A percentile compares a stretch with the other conserved stretches of the same genome.
phyloP scores from a whole-genome alignment of 2,797 vertebrate species.

The Ctenopoma multispine region DNA sequence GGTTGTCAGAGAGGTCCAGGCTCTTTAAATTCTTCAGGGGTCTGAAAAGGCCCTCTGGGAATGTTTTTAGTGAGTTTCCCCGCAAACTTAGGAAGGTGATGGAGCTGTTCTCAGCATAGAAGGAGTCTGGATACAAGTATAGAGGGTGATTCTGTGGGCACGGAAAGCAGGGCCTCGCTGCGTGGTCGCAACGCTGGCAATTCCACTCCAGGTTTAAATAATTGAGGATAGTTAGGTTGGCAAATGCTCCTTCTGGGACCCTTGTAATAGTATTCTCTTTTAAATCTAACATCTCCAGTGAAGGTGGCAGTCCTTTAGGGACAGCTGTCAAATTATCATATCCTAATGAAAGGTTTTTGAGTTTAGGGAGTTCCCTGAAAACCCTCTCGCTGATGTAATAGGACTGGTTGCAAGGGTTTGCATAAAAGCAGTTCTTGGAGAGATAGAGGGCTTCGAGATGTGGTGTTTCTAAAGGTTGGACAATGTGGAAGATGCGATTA shows the following conservation, averaged over 20 bases:
- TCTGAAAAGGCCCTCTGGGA: constrained; percentile 79
- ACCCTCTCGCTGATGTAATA: constrained; percentile 78
- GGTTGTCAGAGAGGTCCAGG: constrained; percentile 86
- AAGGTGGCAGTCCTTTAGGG: constrained; percentile 82
- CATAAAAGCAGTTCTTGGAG: constrained; percentile 86
- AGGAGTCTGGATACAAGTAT: constrained; percentile 64
- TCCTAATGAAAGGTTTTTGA: constrained; percentile 82
- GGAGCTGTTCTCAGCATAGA: constrained; percentile 73
- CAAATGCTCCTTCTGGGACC: constrained; percentile 77
- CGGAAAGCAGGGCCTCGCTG: constrained; percentile 86
- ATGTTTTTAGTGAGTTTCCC: constrained; percentile 82
- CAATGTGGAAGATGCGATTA: constrained; percentile 83
- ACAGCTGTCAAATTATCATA: constrained; percentile 86
- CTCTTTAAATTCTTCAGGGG: constrained; percentile 63
- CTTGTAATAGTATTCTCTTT: constrained; percentile 85
- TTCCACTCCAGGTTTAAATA: constrained; percentile 87
- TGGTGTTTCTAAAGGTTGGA: constrained; percentile 67
- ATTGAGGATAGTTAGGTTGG: constrained; percentile 75
- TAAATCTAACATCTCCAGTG: constrained; percentile 82
- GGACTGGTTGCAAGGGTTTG: constrained; percentile 83
- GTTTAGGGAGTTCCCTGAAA: constrained; percentile 76
- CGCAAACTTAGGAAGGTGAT: constrained; percentile 77
- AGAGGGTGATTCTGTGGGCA: constrained; percentile 81
- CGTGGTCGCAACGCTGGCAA: constrained; percentile 91
- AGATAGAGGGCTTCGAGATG: constrained; percentile 78